These are phyloP conservation scores for Mya arenaria DNA, from an alignment of 1,140 invertebrate genomes.

Conservation along the genomic window DNA sequence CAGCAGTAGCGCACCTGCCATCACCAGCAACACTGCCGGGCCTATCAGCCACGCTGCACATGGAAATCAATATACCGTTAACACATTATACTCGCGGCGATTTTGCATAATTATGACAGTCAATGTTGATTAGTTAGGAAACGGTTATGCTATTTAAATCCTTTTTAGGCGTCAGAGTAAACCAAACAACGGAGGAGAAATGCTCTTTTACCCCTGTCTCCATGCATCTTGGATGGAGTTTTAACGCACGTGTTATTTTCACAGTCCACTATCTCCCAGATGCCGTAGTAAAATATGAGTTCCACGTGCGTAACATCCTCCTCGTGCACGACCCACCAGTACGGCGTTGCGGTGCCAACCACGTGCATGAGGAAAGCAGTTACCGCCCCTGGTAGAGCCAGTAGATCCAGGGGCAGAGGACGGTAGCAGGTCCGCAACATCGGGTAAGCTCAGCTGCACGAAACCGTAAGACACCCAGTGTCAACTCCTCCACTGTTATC, in stretches of 20 bases:
- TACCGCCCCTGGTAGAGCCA: neutral
- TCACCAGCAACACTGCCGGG: slow-evolving; percentile 23
- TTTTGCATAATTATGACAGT: no score
- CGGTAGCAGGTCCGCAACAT: no score
- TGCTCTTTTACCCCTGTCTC: slow-evolving; percentile 32
- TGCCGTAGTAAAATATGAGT: slow-evolving; percentile 44
- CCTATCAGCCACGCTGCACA: slow-evolving; percentile 42
- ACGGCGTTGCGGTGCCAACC: slow-evolving; percentile 13
- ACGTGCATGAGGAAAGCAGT: slow-evolving; percentile 12
- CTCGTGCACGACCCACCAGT: slow-evolving; percentile 51
- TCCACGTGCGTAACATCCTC: neutral
- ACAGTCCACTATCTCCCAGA: slow-evolving; percentile 39
- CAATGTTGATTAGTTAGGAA: no score
- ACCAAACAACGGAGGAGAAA: no score
- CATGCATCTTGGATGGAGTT: slow-evolving; percentile 32
- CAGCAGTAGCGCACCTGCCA: slow-evolving; percentile 26
- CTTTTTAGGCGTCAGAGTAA: no score
- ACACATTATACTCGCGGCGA: no score
- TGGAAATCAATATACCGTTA: no score
- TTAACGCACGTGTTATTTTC: slow-evolving; percentile 29
- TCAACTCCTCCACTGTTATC: no score
- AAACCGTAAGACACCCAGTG: no score
- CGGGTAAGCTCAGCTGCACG: no score
- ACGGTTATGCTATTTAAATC: no score
- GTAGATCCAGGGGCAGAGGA: neutral